Evolutionary conservation across 53 echinoderm and acorn worm species (phyloP).

Genomic region (Henricia sp.): DNA sequence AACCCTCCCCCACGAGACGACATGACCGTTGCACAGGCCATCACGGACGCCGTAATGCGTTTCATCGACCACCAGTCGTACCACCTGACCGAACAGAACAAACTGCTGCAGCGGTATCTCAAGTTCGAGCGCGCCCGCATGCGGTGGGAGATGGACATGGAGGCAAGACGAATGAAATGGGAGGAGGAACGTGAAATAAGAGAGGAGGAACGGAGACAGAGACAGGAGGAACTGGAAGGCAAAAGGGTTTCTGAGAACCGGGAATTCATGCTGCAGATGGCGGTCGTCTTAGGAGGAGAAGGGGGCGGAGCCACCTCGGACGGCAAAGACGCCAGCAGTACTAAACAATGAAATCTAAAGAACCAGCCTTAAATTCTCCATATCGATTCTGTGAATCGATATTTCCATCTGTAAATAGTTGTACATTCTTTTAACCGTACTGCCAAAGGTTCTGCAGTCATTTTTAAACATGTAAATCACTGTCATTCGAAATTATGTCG

Average conservation of each 20-base stretch:
- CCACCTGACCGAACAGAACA: constrained; percentile 40
- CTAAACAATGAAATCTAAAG: constrained; percentile 6
- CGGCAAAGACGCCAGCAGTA: neutral
- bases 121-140: constrained; percentile 53
- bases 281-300: constrained; percentile 34
- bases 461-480: no score
- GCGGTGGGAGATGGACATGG: constrained; percentile 62
- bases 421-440: no score
- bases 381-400: no score
- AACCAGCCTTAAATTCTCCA: no score
- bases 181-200: constrained; percentile 48
- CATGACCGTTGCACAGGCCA: constrained; percentile 42
- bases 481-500: no score
- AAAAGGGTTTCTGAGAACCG: constrained; percentile 44
- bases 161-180: constrained; percentile 53
- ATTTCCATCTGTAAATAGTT: no score
- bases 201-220: constrained; percentile 47
- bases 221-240: constrained; percentile 26
- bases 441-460: no score
- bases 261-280: constrained; percentile 53
- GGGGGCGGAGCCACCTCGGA: constrained; percentile 7
- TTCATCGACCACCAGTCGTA: constrained; percentile 43
- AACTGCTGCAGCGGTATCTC: constrained; percentile 49
- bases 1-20: constrained; percentile 36
- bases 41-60: constrained; percentile 41